Base-by-base conservation (phyloP, 2,113 vertebrate genomes). In the Amphilophus citrinellus region DNA sequence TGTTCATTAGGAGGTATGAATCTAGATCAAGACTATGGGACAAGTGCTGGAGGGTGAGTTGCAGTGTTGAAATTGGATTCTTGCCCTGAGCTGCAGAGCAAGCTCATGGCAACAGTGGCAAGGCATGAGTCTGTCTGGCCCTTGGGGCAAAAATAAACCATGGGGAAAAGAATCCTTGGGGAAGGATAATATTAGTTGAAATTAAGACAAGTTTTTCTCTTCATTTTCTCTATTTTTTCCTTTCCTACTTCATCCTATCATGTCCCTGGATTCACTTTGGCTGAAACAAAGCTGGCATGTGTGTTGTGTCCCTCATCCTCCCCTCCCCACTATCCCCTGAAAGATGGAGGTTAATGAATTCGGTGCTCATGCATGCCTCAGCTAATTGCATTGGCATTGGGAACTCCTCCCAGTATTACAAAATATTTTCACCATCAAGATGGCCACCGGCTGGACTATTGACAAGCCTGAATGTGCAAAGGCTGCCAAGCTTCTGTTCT, bases 271-370 rank as follows among this genome's bases (percentile, higher is more conserved):
- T 14, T 85, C 24, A 57, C 61, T 90, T 62, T 60, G 76, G 22
- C 59, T 77, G 77, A 87, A 87, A 92, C 88, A 93, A 89, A 93
- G 85, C 81, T 20, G 56, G 30, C 82, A 84, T 58, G 20, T 10
- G 44, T 85, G 59, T 86, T 76, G 50, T 79, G 50, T 62, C 84
- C 75, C 50, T 4, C 66, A 66, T 65, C 32, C 53, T 58, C 53
- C 44, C 27, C 77, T 75, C 57, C 73, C 66, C 83, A 50, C 5
- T 63, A 68, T 62, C 73, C 85, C 83, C 87, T 92, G 84, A 93
- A 92, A 90, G 84, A 95, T 94, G 88, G 93, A 94, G 94, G 94
- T 95, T 94, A 95, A 95, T 96, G 86, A 94, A 93, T 94, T 92
- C 77, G 73, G 89, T 58, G 35, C 87, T 92, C 91, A 88, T 91